Percentiles rank a stretch among this genome's conserved stretches.
Evolutionary conservation across 2,113 vertebrate genomes (phyloP).

Genomic region (Pelecanus crispus): DNA sequence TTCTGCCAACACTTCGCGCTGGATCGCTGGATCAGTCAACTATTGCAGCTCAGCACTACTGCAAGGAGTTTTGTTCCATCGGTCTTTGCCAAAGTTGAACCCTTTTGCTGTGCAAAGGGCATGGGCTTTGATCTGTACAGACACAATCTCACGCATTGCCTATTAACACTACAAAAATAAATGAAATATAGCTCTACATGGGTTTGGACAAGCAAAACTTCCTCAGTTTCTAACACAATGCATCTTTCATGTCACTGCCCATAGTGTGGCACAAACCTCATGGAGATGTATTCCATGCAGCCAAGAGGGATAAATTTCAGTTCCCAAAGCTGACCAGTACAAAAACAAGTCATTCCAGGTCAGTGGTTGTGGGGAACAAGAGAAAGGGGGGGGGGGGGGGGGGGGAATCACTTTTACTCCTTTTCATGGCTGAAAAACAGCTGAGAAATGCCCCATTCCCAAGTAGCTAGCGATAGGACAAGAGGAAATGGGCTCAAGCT

Average conservation of each 20-base stretch:
- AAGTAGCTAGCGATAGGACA: too few relatives aligned
- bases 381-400: too few relatives aligned
- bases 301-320: not conserved
- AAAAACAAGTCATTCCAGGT: not conserved
- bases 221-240: not conserved
- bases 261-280: not conserved
- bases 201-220: not conserved
- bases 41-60: not conserved
- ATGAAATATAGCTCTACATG: not conserved
- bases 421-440: not conserved
- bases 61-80: not conserved
- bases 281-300: accelerated
- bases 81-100: not conserved
- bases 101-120: not conserved
- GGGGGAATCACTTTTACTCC: not conserved
- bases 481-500: too few relatives aligned
- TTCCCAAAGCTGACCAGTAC: not conserved
- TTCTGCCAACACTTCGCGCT: not conserved
- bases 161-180: not conserved
- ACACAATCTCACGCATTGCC: not conserved
- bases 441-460: not conserved
- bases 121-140: not conserved
- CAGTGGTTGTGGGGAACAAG: not conserved
- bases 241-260: not conserved
- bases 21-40: not conserved